Percentiles rank a stretch among this genome's conserved stretches.
Conservation (phyloP, 2,113 vertebrate species). For the Sisor rabdophorus region DNA sequence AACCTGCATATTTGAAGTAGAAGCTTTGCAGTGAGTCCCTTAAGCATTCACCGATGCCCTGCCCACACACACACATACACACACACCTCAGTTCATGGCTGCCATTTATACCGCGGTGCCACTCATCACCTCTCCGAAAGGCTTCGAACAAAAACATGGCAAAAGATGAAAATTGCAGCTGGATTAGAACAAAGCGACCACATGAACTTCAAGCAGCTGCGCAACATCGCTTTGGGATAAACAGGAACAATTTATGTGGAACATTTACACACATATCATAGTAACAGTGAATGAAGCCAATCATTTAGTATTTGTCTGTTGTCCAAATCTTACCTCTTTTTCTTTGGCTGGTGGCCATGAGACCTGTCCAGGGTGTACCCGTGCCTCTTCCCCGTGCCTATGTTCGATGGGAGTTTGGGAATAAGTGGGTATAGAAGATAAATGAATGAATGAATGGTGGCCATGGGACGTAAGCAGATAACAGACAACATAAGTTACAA, state of each 20-base stretch:
- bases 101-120: conserved; percentile 36
- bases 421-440: no score
- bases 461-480: background rate
- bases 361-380: no score
- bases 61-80: conserved; percentile 1
- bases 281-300: background rate
- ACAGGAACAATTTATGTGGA: conserved; percentile 3
- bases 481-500: background rate
- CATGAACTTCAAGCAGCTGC: conserved; percentile 29
- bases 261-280: conserved; percentile 5
- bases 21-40: conserved; percentile 31
- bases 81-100: conserved; percentile 29
- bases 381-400: no score
- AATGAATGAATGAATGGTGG: no score
- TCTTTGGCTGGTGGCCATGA: background rate
- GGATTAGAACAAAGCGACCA: conserved; percentile 20
- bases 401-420: no score
- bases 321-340: conserved; percentile 5
- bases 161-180: conserved; percentile 29
- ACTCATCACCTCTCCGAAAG: conserved; percentile 21
- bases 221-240: conserved; percentile 19
- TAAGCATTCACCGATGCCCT: conserved; percentile 22
- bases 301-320: background rate
- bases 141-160: conserved; percentile 17
- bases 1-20: conserved; percentile 44